phyloP scores from a whole-genome alignment of 2,888 invertebrate species.

The Ectemnius cavifrons region DNA sequence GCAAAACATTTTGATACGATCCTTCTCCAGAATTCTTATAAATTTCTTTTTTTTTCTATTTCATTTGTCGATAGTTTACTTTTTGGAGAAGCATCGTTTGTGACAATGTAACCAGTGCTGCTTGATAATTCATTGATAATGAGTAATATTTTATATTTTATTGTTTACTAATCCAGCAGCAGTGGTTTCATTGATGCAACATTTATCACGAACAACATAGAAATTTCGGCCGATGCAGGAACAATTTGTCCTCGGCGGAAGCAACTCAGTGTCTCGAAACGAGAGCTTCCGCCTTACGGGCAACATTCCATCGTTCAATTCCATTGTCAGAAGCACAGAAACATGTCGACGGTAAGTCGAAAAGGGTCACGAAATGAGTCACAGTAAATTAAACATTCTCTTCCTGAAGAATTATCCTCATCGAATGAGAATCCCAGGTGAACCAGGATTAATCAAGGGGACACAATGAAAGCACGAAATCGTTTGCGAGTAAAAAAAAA shows the following conservation, averaged over 20 bases:
- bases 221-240: constrained; percentile 3
- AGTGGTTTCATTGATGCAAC: constrained; percentile 4
- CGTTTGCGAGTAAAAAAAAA: neutral
- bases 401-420: too few species aligned
- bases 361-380: neutral
- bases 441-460: neutral
- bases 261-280: constrained; percentile 52
- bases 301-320: constrained; percentile 7
- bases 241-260: constrained; percentile 7
- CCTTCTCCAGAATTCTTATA: neutral
- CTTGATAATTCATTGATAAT: neutral
- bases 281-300: constrained; percentile 41
- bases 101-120: constrained; percentile 5
- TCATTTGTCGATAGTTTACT: neutral
- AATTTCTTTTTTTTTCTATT: neutral
- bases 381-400: neutral
- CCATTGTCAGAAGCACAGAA: neutral
- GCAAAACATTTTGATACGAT: constrained; percentile 8
- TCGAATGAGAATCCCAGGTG: neutral
- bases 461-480: too few species aligned
- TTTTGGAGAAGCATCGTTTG: constrained; percentile 10
- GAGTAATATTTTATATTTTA: neutral
- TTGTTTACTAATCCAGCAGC: neutral
- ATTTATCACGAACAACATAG: constrained; percentile 10
- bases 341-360: neutral